Percentiles rank a stretch among this genome's conserved stretches.
phyloP scores from a whole-genome alignment of 1,140 invertebrate species.

The Drosophila takahashii region DNA sequence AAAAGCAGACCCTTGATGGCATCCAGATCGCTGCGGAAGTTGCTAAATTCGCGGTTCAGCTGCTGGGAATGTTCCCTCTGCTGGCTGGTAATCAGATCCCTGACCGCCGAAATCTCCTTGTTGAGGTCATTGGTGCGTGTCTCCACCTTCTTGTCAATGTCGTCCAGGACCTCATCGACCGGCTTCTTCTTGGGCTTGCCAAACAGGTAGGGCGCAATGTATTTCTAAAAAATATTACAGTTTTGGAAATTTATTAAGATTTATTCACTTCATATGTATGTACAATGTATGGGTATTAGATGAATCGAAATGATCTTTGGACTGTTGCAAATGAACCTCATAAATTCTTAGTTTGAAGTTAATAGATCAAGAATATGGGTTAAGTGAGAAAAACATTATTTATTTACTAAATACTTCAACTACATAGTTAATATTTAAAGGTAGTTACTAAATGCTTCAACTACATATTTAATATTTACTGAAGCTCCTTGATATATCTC shows the following conservation, averaged over 20 bases:
- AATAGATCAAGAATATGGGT: too few species aligned
- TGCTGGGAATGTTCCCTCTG: constrained; percentile 86
- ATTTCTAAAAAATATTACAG: constrained; percentile 86
- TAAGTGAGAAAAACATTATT: too few species aligned
- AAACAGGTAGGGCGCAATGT: constrained; percentile 88
- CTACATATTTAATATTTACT: background rate
- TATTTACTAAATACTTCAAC: too few species aligned
- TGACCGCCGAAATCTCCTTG: constrained; percentile 86
- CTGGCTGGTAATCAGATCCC: constrained; percentile 78
- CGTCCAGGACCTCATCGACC: constrained; percentile 87
- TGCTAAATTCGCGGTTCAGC: constrained; percentile 87
- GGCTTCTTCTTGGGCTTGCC: constrained; percentile 87
- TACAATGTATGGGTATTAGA: background rate
- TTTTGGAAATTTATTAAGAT: background rate
- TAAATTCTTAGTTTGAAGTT: too few species aligned
- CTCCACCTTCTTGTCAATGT: constrained; percentile 89
- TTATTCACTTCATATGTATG: background rate
- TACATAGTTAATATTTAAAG: too few species aligned
- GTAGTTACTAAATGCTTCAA: too few species aligned
- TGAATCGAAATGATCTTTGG: background rate
- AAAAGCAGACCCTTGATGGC: constrained; percentile 91
- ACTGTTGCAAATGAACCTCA: background rate
- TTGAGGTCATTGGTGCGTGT: constrained; percentile 87
- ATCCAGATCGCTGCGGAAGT: constrained; percentile 90
- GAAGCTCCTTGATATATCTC: background rate